Evolutionary conservation across 1,140 invertebrate genomes (phyloP), one percentile per base, ranked within the genome.

Genomic region (Atta texana): DNA sequence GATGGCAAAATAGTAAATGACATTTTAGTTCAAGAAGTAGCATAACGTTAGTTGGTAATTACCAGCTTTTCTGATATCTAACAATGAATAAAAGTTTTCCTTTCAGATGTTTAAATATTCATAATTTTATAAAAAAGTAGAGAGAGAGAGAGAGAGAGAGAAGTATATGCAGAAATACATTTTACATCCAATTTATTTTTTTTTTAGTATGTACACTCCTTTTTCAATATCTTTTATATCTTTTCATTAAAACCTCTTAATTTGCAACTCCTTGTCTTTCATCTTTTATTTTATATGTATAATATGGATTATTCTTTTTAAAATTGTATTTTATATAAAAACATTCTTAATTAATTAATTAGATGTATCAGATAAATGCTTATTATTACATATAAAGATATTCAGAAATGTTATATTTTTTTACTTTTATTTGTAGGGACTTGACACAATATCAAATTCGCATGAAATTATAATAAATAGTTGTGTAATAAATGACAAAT

Each of bases 21-120:
- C 1, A n/a, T 57, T 14, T 31, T 24, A 21, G 2, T 10, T 1
- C 57, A 21, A 76, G 49, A 59, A 39, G n/a, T 39, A 57, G 18
- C n/a, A n/a, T n/a, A n/a, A n/a, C n/a, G n/a, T n/a, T n/a, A n/a
- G n/a, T n/a, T n/a, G n/a, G n/a, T n/a, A n/a, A n/a, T n/a, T n/a
- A n/a, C n/a, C n/a, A n/a, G n/a, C n/a, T n/a, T n/a, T n/a, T n/a
- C n/a, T n/a, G n/a, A n/a, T n/a, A n/a, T n/a, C n/a, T n/a, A n/a
- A n/a, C n/a, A n/a, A n/a, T n/a, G n/a, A n/a, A n/a, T n/a, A n/a
- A n/a, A n/a, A n/a, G n/a, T n/a, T n/a, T n/a, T n/a, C n/a, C 1
- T 39, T 59, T 76, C 12, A 75, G 28, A 6, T n/a, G n/a, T n/a
- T 44, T 59, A 39, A 76, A 34, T 57, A 39, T 75, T 61, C 12